Evolutionary conservation across 2,113 vertebrate species (phyloP).

Genomic region (Mola mola): DNA sequence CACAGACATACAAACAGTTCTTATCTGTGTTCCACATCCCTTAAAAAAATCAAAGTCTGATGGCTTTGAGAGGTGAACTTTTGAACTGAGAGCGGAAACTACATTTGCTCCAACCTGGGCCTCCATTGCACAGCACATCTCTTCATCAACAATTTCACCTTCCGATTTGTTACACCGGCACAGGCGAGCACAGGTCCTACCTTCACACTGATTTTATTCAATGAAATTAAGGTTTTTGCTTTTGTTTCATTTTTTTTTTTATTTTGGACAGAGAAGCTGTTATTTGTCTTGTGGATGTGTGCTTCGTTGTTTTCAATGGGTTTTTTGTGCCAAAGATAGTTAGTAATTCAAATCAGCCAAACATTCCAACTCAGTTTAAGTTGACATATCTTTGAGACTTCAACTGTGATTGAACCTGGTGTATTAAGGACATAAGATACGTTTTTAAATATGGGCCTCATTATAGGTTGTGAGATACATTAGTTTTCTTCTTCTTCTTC

Average conservation of each 20-base stretch:
- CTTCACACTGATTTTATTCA: background rate
- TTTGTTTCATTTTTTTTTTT: too few species aligned
- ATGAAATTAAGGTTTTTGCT: too few species aligned
- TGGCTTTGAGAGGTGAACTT: background rate
- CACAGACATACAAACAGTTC: too few species aligned
- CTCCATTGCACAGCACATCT: background rate
- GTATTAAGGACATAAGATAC: background rate
- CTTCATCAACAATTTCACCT: background rate
- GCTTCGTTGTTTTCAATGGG: background rate
- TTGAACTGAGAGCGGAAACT: background rate
- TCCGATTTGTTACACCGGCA: background rate
- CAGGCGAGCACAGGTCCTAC: background rate
- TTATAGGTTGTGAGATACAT: slow-evolving; percentile 16
- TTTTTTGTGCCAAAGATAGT: slow-evolving; percentile 6
- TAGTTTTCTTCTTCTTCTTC: too few species aligned
- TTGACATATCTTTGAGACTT: background rate
- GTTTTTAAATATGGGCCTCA: slow-evolving; percentile 11
- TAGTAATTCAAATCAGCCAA: slow-evolving; percentile 10
- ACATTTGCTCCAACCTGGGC: background rate
- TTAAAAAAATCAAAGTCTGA: background rate
- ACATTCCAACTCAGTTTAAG: slow-evolving; percentile 26
- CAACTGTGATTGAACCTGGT: slow-evolving; percentile 14
- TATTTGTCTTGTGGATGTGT: background rate
- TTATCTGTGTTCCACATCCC: too few species aligned
- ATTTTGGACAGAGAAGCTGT: background rate